phyloP scores from a whole-genome alignment of 2,113 vertebrate species.

The Dipodomys spectabilis region DNA sequence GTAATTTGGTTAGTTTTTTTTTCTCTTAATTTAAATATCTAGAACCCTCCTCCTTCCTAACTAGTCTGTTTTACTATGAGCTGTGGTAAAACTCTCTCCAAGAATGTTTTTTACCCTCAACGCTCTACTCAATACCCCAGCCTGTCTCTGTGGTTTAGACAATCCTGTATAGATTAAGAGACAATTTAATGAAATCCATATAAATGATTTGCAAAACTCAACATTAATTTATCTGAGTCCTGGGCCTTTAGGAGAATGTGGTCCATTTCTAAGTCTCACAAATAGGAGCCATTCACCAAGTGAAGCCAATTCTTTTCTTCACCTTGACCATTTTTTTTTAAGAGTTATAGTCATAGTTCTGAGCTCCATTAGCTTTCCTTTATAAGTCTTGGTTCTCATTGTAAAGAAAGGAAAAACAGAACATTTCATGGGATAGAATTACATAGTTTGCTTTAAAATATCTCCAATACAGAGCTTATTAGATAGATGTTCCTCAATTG shows the following conservation, averaged over 20 bases:
- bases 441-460: background rate
- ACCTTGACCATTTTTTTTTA: background rate
- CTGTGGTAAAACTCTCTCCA: background rate
- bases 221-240: background rate
- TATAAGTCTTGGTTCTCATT: background rate
- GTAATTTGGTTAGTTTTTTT: background rate
- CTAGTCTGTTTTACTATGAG: background rate
- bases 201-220: background rate
- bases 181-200: background rate
- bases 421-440: background rate
- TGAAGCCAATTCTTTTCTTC: background rate
- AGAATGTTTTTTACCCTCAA: background rate
- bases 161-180: background rate
- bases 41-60: background rate
- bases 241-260: background rate
- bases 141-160: background rate
- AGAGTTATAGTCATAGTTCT: background rate
- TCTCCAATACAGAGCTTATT: background rate
- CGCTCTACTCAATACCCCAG: background rate
- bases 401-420: background rate
- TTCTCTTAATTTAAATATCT: background rate
- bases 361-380: background rate
- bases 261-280: background rate
- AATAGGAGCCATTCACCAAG: background rate
- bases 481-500: too few species aligned